phyloP scores from a whole-genome alignment of 53 echinoderm and acorn worm species.

The Mesocentrotus franciscanus region DNA sequence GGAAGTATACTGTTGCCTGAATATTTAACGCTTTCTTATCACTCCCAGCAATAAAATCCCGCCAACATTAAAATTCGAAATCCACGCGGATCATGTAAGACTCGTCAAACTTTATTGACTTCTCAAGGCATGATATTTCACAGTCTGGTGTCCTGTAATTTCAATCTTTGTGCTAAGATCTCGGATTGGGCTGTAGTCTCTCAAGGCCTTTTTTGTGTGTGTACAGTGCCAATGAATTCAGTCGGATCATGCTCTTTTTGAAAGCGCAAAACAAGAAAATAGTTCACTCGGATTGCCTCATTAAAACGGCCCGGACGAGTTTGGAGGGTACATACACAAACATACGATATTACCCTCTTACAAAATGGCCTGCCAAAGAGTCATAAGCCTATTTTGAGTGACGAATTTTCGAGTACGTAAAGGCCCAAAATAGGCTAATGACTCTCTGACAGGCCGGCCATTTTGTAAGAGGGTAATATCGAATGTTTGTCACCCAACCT shows the following conservation, averaged over 20 bases:
- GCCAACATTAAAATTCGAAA: background rate
- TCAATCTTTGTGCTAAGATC: background rate
- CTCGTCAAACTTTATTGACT: background rate
- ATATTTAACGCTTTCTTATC: background rate
- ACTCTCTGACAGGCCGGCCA: too few relatives aligned
- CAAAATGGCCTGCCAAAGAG: background rate
- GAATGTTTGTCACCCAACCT: too few relatives aligned
- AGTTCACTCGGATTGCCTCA: background rate
- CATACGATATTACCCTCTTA: background rate
- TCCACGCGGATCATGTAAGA: background rate
- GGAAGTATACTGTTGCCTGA: background rate
- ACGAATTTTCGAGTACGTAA: background rate
- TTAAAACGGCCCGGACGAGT: background rate
- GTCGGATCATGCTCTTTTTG: background rate
- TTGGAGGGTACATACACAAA: background rate
- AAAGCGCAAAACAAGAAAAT: background rate
- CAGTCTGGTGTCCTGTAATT: background rate
- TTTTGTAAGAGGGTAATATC: too few relatives aligned
- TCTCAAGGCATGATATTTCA: background rate
- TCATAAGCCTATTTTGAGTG: background rate
- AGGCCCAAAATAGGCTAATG: too few relatives aligned
- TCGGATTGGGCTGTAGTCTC: background rate
- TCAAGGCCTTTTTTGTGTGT: background rate
- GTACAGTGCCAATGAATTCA: background rate
- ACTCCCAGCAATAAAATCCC: background rate